Evolutionary conservation across 1,140 invertebrate genomes (phyloP), one percentile per base, ranked within the genome.

Genomic region (Pectinophora gossypiella): DNA sequence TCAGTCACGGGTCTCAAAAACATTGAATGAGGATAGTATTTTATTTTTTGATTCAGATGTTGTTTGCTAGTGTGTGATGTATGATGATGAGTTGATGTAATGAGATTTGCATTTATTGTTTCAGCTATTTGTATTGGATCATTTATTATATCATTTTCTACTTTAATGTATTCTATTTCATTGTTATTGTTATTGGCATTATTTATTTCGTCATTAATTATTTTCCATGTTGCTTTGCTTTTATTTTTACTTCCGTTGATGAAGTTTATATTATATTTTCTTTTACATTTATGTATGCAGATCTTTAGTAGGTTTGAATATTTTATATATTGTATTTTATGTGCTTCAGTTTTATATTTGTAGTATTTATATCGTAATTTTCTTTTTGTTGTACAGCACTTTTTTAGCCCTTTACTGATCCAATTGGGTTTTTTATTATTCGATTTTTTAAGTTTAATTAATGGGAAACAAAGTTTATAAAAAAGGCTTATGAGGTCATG

Each of bases 391-490:
- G 16, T 35, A 36, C 23, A 32, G n/a, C 46, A 35, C 20, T 35
- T 48, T 21, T 19, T 1, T 32, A 48, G n/a, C 19, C 46, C 46
- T 19, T 19, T 12, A 15, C 18, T 35, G 15, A 48, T 48, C 46
- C 46, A 48, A 12, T 19, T 32, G 3, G 12, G 19, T 12, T 27
- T 46, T 27, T 2, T 15, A 13, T 22, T 27, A 27, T 46, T 46
- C 18, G 18, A 27, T 7, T 22, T 35, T 7, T 48, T 32, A 18
- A 48, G 15, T 48, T 48, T 32, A 4, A 48, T 48, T 21, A 18
- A 7, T 19, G 46, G 46, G 16, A 48, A 48, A 22, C 44, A 46
- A 12, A 46, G 21, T 4, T 46, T 46, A 15, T 46, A 46, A 13
- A 46, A 46, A 4, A 46, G 44, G 9, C n/a, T 35, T 15, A 19